Conservation (phyloP, 2,113 vertebrate species). For the Edolisoma coerulescens region DNA sequence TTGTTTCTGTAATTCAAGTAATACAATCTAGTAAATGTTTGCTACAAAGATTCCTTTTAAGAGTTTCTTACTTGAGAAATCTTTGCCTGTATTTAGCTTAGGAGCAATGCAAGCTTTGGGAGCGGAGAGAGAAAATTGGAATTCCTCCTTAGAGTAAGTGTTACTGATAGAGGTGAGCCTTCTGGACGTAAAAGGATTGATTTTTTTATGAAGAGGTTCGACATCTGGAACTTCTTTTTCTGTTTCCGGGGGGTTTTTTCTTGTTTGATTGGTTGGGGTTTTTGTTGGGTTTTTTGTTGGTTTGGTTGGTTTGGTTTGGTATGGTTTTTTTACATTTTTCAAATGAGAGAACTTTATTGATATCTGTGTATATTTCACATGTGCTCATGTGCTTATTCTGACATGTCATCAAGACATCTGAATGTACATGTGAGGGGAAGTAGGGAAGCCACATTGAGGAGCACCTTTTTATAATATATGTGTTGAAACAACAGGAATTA, state of each 20-base stretch:
- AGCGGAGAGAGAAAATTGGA: neutral
- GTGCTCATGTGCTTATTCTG: neutral
- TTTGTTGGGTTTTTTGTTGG: neutral
- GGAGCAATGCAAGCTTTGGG: neutral
- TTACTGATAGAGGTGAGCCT: neutral
- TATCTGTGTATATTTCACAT: neutral
- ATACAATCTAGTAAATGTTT: neutral
- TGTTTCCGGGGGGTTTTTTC: rapidly evolving
- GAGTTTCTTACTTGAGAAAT: neutral
- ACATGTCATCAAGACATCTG: neutral
- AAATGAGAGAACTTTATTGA: rapidly evolving
- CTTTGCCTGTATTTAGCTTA: neutral
- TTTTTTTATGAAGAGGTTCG: neutral
- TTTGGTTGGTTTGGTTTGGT: neutral
- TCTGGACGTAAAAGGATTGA: neutral
- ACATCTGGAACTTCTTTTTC: neutral
- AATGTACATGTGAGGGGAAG: neutral
- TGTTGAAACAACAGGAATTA: neutral
- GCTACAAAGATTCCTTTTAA: neutral
- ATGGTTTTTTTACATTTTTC: neutral
- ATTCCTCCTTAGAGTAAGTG: neutral
- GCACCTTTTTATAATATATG: neutral
- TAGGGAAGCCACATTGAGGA: neutral
- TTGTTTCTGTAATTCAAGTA: neutral
- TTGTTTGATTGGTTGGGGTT: neutral